Evolutionary conservation across 2,888 invertebrate genomes (phyloP), one percentile per base, ranked within the genome.

Genomic region (Cylloceria caligata): DNA sequence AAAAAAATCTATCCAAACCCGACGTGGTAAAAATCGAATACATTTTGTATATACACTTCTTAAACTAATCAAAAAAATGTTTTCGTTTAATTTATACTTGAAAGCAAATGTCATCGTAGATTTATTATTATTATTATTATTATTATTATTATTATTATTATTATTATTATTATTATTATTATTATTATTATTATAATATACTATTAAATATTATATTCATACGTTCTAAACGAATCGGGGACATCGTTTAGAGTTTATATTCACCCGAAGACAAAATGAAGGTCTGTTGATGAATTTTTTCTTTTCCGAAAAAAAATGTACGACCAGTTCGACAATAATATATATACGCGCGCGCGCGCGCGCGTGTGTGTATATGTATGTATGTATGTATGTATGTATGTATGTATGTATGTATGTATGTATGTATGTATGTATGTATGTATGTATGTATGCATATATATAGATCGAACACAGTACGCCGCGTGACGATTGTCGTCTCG

Each of bases 41-140:
- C 88, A 89, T 88, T 88, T 88, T 91, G 88, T 90, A 89, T 85
- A 89, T 89, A 90, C 83, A 83, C 84, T 87, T 88, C 85, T 84
- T 86, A 74, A 49, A 79, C 73, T 79, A 60, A 77, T 76, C 62
- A 69, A 68, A 52, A 73, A 75, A 72, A 42, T 87, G 89, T 89
- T 86, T 89, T 89, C 88, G 88, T 90, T 91, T 90, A 90, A 91
- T 90, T 91, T 91, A 91, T 77, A 89, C 81, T 87, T 88, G 86
- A 88, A 87, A 87, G 81, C 85, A 88, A 88, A 89, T 90, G 88
- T 89, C 90, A 88, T 89, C 86, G 85, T 91, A 90, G 88, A 89
- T 89, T 91, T 89, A 89, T 89, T 86, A 89, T 89, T 86, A 87
- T 86, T 87, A 86, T 86, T 86, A 84, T 72, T 84, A 86, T 87